Evolutionary conservation across 2,797 vertebrate genomes (phyloP), one percentile per base, ranked within the genome.

Genomic region (Thunnus albacares): DNA sequence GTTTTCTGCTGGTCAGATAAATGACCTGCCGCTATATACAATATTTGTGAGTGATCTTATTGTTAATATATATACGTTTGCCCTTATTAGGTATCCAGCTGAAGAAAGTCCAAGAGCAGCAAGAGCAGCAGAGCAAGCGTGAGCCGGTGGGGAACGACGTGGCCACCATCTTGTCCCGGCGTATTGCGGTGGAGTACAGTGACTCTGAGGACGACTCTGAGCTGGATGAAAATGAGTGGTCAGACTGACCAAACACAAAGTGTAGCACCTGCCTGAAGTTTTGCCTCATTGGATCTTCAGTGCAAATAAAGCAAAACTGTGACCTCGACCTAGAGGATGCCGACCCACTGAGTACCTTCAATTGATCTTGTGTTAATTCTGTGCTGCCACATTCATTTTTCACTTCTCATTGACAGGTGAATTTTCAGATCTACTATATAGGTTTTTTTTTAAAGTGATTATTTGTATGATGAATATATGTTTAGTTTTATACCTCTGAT

Each of bases 121-220:
- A 97, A 68, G 97, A 98, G 28, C 97, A 98, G 87, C 96, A 98
- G 91, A 97, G 94, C n/a, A 97, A 97, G 86, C 94, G 95, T 0
- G 97, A 98, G 81, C 97, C 96, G 1, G 95, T 97, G 43, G 97
- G 97, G 69, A 97, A 99, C 0, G 97, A 99, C 0, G 97, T 99
- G 18, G 98, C 98, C 76, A 98, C 97, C 49, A 99, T 99, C 82
- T 92, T 99, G 58, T 99, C 97, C n/a, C 96, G 98, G 3, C 97
- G 98, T 62, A 98, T 99, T 38, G 97, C 97, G 4, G 97, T 99
- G 80, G 98, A 99, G 63, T 99, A 97, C 86, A 99, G 96, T 2
- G 96, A 98, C 85, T 98, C 98, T 1, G 97, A 99, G 33, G 97
- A 98, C 2, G 97, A 98, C 81, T 99, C 97, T 10, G 98, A 98